Percentiles rank a stretch among this genome's conserved stretches.
Evolutionary conservation across 2,113 vertebrate species (phyloP).

Genomic region (Hymenochirus boettgeri): DNA sequence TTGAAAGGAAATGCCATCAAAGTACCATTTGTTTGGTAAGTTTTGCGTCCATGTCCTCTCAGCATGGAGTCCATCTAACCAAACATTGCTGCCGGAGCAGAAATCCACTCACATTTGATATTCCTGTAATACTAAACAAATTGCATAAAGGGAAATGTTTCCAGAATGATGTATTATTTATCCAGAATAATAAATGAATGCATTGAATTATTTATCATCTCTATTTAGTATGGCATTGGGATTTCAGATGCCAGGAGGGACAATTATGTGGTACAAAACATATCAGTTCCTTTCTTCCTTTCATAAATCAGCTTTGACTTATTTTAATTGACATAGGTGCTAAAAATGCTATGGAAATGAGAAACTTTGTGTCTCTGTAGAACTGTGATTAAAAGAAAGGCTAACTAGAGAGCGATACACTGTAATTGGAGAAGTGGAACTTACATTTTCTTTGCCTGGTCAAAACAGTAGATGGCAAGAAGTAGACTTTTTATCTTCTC

Average conservation of each 20-base stretch:
- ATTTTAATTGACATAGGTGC: conserved; percentile 42
- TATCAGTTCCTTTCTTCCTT: conserved; percentile 38
- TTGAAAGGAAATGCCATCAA: too few relatives aligned
- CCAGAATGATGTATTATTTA: conserved; percentile 42
- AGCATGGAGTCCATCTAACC: conserved; percentile 10
- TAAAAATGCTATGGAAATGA: conserved; percentile 28
- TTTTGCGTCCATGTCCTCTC: background rate
- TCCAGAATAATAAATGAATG: conserved; percentile 40
- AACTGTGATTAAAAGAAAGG: conserved; percentile 21
- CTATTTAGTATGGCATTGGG: conserved; percentile 39
- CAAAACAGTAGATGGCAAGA: too few relatives aligned
- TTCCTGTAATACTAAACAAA: conserved; percentile 39
- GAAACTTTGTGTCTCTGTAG: conserved; percentile 22
- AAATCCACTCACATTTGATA: conserved; percentile 13
- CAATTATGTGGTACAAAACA: conserved; percentile 43
- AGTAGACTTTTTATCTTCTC: too few relatives aligned
- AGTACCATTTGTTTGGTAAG: background rate
- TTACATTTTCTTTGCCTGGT: background rate
- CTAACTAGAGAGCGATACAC: background rate
- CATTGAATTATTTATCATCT: conserved; percentile 39
- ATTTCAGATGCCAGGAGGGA: conserved; percentile 40
- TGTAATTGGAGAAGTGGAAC: background rate
- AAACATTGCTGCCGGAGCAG: conserved; percentile 4
- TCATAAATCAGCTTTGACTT: conserved; percentile 42
- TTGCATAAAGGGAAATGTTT: conserved; percentile 41